A percentile compares a stretch with the other conserved stretches of the same genome.
Conservation (phyloP, 2,113 vertebrate genomes). For the Ciconia maguari region DNA sequence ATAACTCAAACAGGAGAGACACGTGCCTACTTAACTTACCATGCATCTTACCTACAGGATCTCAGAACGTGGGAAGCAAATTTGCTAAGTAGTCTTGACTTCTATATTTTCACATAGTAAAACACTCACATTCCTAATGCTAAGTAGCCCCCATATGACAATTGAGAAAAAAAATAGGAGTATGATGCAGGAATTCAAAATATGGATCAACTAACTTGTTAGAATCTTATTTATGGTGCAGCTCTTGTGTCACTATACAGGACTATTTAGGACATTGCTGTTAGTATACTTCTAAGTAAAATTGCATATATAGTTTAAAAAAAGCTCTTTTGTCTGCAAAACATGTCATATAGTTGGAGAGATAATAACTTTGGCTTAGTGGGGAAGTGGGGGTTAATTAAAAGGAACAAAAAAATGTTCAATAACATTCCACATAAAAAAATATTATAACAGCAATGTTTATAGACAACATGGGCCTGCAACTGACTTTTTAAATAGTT, state of each 20-base stretch:
- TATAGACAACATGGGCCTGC: background rate
- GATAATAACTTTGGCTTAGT: background rate
- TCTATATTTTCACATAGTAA: background rate
- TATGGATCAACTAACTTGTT: background rate
- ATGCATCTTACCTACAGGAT: background rate
- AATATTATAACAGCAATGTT: background rate
- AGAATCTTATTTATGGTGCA: background rate
- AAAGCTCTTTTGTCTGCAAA: background rate
- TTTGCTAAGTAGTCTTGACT: background rate
- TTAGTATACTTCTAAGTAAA: background rate
- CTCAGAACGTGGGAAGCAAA: background rate
- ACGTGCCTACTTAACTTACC: rapidly evolving
- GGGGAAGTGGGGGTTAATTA: background rate
- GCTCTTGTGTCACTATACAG: background rate
- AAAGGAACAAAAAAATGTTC: background rate
- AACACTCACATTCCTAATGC: background rate
- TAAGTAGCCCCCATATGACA: background rate
- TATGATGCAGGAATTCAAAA: background rate
- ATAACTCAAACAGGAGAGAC: background rate
- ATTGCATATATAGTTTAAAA: background rate
- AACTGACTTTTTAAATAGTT: background rate
- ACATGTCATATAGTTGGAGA: background rate
- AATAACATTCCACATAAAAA: background rate
- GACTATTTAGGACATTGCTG: background rate
- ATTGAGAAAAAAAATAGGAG: background rate